These are phyloP conservation scores for Cheirogaleus major DNA, from an alignment of 2,797 vertebrate species.

Conservation along the genomic window DNA sequence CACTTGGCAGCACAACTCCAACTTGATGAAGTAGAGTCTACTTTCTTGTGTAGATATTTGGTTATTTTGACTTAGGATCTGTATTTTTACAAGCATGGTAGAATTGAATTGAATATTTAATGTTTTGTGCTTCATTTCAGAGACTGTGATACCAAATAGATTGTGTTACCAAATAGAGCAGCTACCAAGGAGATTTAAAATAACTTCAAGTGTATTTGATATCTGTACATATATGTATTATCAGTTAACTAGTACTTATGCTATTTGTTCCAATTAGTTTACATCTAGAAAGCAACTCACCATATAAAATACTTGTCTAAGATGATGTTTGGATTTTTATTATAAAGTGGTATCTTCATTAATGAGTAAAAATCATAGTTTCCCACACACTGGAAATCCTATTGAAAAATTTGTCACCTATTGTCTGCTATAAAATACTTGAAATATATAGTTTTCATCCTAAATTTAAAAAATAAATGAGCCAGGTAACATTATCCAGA, in stretches of 20 bases:
- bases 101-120: neutral
- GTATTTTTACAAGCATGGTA: neutral
- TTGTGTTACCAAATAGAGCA: neutral
- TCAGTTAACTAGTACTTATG: neutral
- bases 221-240: neutral
- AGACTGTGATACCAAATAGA: neutral
- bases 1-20: neutral
- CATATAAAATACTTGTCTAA: neutral
- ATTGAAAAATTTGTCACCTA: neutral
- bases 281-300: neutral
- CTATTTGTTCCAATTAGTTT: neutral
- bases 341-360: neutral
- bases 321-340: neutral
- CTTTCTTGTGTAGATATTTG: accelerated
- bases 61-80: neutral
- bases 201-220: neutral
- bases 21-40: neutral
- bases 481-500: neutral
- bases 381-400: neutral
- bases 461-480: neutral
- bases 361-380: neutral
- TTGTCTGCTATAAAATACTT: neutral
- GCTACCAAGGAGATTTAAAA: neutral
- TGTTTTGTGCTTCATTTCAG: neutral
- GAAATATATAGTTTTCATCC: neutral